Percentiles rank a stretch among this genome's conserved stretches.
phyloP scores from a whole-genome alignment of 2,113 vertebrate genomes.

The Pristiophorus japonicus region DNA sequence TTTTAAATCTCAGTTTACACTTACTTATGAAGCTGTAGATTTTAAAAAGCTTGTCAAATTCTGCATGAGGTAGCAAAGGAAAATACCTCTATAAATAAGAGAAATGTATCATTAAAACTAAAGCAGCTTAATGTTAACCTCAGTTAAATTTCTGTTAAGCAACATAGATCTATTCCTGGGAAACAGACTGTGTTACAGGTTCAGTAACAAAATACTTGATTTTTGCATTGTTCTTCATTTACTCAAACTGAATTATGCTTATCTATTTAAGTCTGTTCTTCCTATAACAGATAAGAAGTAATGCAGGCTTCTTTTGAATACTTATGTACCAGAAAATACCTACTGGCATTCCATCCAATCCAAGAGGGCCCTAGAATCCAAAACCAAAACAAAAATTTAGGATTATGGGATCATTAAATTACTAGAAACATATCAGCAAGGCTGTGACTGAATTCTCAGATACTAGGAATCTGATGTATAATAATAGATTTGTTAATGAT shows the following conservation, averaged over 20 bases:
- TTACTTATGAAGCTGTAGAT: neutral
- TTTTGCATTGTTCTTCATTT: neutral
- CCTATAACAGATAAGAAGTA: conserved; percentile 43
- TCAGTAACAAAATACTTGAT: neutral
- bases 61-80: neutral
- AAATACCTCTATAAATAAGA: too few relatives aligned
- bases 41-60: neutral
- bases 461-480: neutral
- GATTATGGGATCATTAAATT: neutral
- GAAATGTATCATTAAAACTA: too few relatives aligned
- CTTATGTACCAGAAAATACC: conserved; percentile 52
- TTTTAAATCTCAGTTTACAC: neutral
- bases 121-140: neutral
- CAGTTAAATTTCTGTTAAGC: neutral
- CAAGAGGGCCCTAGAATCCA: conserved; percentile 77
- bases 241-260: neutral
- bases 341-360: conserved; percentile 91
- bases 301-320: conserved; percentile 32
- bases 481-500: neutral
- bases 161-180: neutral
- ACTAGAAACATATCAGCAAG: neutral
- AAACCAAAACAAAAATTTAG: conserved; percentile 39
- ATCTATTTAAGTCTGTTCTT: conserved; percentile 43
- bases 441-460: neutral
- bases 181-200: neutral